A percentile compares a stretch with the other conserved stretches of the same genome.
Evolutionary conservation across 2,113 vertebrate genomes (phyloP).

Genomic region (Trichechus manatus): DNA sequence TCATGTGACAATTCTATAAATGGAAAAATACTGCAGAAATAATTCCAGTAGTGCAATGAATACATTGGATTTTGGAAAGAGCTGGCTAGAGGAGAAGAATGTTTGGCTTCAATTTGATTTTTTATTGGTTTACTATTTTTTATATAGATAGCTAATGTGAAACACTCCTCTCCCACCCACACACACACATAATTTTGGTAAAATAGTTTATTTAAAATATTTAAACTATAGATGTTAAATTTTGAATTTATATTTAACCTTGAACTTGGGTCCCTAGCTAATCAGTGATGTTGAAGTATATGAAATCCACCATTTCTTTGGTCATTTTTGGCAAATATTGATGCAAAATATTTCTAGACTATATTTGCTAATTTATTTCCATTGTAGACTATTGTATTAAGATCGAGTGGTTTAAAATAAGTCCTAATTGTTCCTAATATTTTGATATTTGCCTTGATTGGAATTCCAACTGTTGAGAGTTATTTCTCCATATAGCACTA

Average conservation of each 20-base stretch:
- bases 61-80: not conserved
- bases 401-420: conserved; percentile 31
- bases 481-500: not conserved
- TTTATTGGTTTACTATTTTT: not conserved
- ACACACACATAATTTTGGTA: not conserved
- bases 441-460: conserved; percentile 48
- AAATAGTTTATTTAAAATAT: conserved; percentile 53
- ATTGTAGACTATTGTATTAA: not conserved
- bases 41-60: not conserved
- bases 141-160: not conserved
- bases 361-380: not conserved
- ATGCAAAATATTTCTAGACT: not conserved
- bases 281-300: not conserved
- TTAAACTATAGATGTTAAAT: not conserved
- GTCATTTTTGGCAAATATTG: not conserved
- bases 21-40: conserved; percentile 37
- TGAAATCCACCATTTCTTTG: not conserved
- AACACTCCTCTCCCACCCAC: not conserved
- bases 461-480: not conserved
- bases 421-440: conserved; percentile 31
- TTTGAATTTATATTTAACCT: conserved; percentile 22
- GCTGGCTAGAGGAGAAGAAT: not conserved
- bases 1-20: not conserved
- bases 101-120: not conserved
- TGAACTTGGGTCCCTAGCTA: not conserved